A percentile compares a stretch with the other conserved stretches of the same genome.
phyloP scores from a whole-genome alignment of 2,888 invertebrate genomes.

The Helobdella robusta region DNA sequence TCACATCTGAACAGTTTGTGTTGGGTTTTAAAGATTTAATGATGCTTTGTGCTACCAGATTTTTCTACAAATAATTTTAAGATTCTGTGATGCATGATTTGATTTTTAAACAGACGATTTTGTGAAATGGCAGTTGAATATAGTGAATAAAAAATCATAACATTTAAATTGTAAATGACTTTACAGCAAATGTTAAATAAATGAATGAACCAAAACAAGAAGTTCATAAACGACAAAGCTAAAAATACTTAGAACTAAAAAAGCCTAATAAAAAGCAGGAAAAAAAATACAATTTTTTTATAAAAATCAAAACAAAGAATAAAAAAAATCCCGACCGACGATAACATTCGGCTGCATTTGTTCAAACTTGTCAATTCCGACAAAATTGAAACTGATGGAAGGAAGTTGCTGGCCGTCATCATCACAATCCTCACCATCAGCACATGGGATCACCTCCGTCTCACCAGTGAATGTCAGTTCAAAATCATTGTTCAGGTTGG shows the following conservation, averaged over 20 bases:
- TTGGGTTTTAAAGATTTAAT: neutral
- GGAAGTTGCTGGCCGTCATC: slow-evolving; percentile 64
- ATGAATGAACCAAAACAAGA: too few species aligned
- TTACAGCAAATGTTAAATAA: too few species aligned
- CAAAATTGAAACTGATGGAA: slow-evolving; percentile 65
- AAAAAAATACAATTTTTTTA: too few species aligned
- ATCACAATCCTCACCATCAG: slow-evolving; percentile 49
- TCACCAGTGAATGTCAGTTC: slow-evolving; percentile 81
- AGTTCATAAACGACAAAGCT: too few species aligned
- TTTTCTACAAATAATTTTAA: neutral
- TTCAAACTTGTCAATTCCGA: slow-evolving; percentile 65
- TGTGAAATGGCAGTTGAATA: too few species aligned
- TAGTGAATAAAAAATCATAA: too few species aligned
- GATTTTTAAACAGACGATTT: too few species aligned
- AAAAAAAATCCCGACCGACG: slow-evolving; percentile 66
- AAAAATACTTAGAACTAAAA: too few species aligned
- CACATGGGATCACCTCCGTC: slow-evolving; percentile 53
- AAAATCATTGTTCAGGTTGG: slow-evolving; percentile 77
- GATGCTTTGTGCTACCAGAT: neutral
- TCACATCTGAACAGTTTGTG: slow-evolving; percentile 60
- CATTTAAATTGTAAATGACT: too few species aligned
- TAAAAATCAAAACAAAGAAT: too few species aligned
- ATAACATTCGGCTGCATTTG: slow-evolving; percentile 60
- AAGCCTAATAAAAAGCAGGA: too few species aligned
- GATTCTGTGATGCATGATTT: too few species aligned